phyloP scores from a whole-genome alignment of 2,113 vertebrate genomes.

The mouse (Mus musculus) region GRCm39 chr1:91091501-91092000 shows the following conservation, averaged over 20 bases:
- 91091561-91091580: background rate
- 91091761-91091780: background rate
- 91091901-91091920: background rate
- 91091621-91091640: background rate
- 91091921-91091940: background rate
- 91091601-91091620: background rate
- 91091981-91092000: background rate
- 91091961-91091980: background rate
- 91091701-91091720: background rate
- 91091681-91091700: background rate
- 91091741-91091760: background rate
- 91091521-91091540: background rate
- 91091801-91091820: background rate
- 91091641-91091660: background rate
- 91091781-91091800: background rate
- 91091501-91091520: background rate
- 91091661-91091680: slow-evolving; percentile 2
- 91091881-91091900: background rate
- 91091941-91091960: background rate
- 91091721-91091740: background rate
- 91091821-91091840: background rate
- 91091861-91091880: background rate
- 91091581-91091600: background rate
- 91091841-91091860: background rate
- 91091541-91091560: background rate